Base-by-base conservation (phyloP, 2,797 vertebrate species). In the Eulemur albifrons region DNA sequence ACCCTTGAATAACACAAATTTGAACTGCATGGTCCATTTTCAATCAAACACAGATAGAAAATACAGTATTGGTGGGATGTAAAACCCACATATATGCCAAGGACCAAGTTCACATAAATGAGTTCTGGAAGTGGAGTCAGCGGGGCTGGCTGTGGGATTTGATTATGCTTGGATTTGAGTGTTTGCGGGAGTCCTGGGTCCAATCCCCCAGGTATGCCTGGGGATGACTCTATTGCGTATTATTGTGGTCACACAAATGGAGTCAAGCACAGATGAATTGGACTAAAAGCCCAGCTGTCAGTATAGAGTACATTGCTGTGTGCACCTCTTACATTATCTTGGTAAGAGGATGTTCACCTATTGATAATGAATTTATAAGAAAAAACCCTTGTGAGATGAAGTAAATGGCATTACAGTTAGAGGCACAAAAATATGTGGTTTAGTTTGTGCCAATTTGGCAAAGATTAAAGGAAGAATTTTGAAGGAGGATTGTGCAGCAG, bases 371-470 rank as follows among this genome's bases (percentile, higher is more conserved):
- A 79, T 85, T 35, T 35, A 50, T 84, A 40, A 69, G 57, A 61
- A 77, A 89, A 65, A 89, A 35, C 1, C 2, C 7, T 40, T 59
- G 45, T 48, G 20, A 83, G 43, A 25, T 50, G n/a, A 69, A 38
- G 32, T 65, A 84, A 79, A 70, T 59, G 84, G 79, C 25, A 52
- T 69, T 72, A 84, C 35, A 72, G 23, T 54, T 57, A 72, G 18
- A 57, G 50, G 7, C 23, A 69, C 17, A 45, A 57, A 72, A 59
- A 57, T 21, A 70, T 4, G 20, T 87, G 5, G 52, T n/a, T 54
- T 73, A 45, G 27, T 59, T 73, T 45, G 38, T 73, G 38, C 27
- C 52, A 73, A 23, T 57, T 59, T 45, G 38, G 32, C 20, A 20
- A 59, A 73, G 84, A 73, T 10, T 43, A 57, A 57, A 73, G 12